Percentiles rank a stretch among this genome's conserved stretches.
Conservation (phyloP, 2,888 invertebrate genomes). For the Helleia helle region DNA sequence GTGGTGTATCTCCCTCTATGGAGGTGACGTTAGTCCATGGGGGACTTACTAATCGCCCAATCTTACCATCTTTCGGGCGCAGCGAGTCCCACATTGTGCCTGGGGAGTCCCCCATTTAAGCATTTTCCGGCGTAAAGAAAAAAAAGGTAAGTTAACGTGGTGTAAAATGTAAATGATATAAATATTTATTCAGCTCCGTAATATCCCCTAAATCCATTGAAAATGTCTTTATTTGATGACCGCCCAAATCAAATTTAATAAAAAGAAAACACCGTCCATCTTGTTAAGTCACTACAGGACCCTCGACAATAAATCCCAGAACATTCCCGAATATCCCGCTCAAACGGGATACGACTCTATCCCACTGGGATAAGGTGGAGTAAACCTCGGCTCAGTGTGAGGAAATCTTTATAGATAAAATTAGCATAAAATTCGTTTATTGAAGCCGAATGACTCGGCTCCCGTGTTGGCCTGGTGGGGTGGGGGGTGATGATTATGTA, state of each 20-base stretch:
- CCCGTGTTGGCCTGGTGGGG: constrained; percentile 9
- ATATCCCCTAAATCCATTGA: neutral
- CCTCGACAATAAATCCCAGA: constrained; percentile 6
- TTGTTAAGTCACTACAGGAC: constrained; percentile 8
- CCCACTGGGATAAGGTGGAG: neutral
- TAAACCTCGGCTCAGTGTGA: neutral
- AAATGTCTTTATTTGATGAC: neutral
- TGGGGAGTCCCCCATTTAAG: too few species aligned
- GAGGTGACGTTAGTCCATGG: too few species aligned
- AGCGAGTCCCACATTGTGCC: too few species aligned
- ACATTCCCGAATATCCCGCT: neutral
- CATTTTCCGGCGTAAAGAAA: too few species aligned
- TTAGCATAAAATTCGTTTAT: constrained; percentile 22
- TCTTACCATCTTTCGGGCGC: too few species aligned
- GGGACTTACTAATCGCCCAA: too few species aligned
- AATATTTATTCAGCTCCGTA: too few species aligned
- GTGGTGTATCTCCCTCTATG: too few species aligned
- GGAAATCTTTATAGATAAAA: constrained; percentile 11
- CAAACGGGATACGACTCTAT: neutral
- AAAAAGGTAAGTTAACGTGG: too few species aligned
- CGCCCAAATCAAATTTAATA: constrained; percentile 10
- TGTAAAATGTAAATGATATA: too few species aligned
- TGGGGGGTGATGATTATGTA: constrained; percentile 21
- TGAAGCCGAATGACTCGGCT: constrained; percentile 15
- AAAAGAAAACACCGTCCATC: constrained; percentile 5